phyloP scores from a whole-genome alignment of 92 coral and sea anemone species.

The Hydrozoanthus gracilis region DNA sequence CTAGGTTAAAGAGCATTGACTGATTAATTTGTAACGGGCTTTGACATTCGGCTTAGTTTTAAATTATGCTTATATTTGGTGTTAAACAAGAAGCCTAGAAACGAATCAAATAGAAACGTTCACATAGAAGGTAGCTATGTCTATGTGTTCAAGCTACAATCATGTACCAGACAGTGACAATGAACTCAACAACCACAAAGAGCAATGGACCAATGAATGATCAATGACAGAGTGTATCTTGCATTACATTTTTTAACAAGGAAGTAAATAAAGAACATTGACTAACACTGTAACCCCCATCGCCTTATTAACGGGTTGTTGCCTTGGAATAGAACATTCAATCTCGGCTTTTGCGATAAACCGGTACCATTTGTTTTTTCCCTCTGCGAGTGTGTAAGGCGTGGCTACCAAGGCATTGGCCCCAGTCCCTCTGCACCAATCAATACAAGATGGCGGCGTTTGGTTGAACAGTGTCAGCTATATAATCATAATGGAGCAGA shows the following conservation, averaged over 20 bases:
- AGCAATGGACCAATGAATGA: too few species aligned
- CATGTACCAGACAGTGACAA: too few species aligned
- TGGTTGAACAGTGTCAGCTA: not conserved
- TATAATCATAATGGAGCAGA: conserved; percentile 1
- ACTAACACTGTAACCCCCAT: conserved; percentile 50
- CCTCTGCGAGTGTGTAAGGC: not conserved
- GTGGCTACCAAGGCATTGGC: conserved; percentile 27
- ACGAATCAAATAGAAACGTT: too few species aligned
- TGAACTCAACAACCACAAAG: too few species aligned
- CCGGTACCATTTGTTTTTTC: not conserved
- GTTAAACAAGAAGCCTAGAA: too few species aligned
- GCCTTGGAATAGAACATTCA: not conserved
- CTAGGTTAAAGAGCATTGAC: too few species aligned
- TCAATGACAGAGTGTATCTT: too few species aligned
- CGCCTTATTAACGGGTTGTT: not conserved
- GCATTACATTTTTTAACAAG: not conserved
- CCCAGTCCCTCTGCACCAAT: not conserved
- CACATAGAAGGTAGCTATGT: too few species aligned
- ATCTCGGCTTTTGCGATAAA: not conserved
- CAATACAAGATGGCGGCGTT: not conserved
- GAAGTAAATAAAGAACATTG: not conserved
- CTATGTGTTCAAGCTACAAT: too few species aligned
- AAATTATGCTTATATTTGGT: too few species aligned
- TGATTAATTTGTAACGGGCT: too few species aligned
- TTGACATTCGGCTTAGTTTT: too few species aligned